Conservation (phyloP, 2,797 vertebrate genomes). For the Ataeniobius toweri region DNA sequence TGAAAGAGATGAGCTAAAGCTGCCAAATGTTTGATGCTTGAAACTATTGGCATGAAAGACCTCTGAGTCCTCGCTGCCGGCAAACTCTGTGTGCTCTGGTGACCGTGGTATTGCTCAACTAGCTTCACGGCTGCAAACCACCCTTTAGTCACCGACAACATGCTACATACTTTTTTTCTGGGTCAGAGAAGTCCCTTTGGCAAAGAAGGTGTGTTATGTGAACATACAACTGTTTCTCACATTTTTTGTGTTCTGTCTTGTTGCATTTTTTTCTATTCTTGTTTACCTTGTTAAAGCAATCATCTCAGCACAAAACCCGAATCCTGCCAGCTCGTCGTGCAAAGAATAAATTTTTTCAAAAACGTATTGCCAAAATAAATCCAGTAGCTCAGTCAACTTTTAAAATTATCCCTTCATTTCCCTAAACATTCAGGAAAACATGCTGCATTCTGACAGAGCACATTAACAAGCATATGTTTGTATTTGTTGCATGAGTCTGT, state of each 20-base stretch:
- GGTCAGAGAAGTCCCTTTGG: constrained; percentile 22
- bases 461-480: constrained; percentile 40
- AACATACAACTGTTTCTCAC: constrained; percentile 18
- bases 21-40: constrained; percentile 52
- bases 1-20: constrained; percentile 28
- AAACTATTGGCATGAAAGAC: constrained; percentile 54
- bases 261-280: background rate
- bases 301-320: constrained; percentile 10
- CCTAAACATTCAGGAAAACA: constrained; percentile 37
- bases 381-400: constrained; percentile 30
- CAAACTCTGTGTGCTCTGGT: constrained; percentile 21
- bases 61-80: constrained; percentile 43
- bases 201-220: constrained; percentile 1
- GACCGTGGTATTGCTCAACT: constrained; percentile 22
- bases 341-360: constrained; percentile 29
- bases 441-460: constrained; percentile 25
- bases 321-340: constrained; percentile 34
- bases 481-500: constrained; percentile 22
- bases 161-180: constrained; percentile 37
- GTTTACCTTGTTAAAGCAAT: constrained; percentile 21
- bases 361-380: constrained; percentile 50
- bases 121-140: constrained; percentile 35
- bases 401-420: constrained; percentile 33
- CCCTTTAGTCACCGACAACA: constrained; percentile 43
- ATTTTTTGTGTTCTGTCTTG: constrained; percentile 1